Conservation (phyloP, 2,113 vertebrate species). For the Meleagris gallopavo region DNA sequence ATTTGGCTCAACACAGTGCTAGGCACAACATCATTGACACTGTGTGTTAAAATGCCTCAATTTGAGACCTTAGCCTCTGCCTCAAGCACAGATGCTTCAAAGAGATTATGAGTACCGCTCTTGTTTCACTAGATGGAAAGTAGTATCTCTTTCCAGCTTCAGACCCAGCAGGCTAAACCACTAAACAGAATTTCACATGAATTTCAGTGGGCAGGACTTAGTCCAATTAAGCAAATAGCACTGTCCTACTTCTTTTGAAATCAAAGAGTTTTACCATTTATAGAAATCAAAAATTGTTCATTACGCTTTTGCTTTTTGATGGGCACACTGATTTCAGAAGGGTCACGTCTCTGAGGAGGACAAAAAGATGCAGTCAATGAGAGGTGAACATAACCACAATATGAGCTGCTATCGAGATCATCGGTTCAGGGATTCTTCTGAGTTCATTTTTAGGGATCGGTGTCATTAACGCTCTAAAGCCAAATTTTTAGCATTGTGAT, state of each 20-base stretch:
- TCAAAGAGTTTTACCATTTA: not conserved
- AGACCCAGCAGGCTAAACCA: not conserved
- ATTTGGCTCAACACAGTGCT: not conserved
- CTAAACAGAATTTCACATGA: not conserved
- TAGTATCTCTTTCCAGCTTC: not conserved
- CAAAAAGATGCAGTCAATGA: not conserved
- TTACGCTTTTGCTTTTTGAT: not conserved
- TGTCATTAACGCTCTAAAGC: not conserved
- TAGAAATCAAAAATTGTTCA: not conserved
- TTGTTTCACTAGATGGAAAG: not conserved
- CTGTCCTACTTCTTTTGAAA: not conserved
- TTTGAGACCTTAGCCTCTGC: not conserved
- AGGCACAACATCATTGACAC: conserved; percentile 15
- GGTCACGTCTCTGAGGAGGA: rapidly evolving
- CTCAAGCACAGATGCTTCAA: not conserved
- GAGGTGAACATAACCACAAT: rapidly evolving
- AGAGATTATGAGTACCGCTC: not conserved
- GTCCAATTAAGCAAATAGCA: not conserved
- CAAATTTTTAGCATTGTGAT: not conserved
- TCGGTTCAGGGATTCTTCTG: conserved; percentile 13
- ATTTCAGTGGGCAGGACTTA: not conserved
- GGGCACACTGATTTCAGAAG: not conserved
- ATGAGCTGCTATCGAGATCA: conserved; percentile 1
- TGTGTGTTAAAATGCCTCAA: not conserved
- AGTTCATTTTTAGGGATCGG: not conserved